Evolutionary conservation across 2,797 vertebrate species (phyloP).

Genomic region (Coregonus ussuriensis): DNA sequence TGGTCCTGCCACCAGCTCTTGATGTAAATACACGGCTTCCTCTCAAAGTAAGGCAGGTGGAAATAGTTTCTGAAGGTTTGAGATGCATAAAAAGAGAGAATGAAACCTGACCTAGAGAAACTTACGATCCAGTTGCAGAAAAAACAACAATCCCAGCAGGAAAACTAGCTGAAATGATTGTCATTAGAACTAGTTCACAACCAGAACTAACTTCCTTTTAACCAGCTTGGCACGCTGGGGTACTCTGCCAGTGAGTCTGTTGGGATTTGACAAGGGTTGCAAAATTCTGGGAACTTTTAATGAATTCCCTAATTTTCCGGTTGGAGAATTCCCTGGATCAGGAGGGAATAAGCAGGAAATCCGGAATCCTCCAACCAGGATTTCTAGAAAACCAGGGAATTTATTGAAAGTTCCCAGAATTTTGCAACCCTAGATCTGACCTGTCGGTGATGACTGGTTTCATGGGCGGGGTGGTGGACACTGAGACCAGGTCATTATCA

Average conservation of each 20-base stretch:
- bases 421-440: slow-evolving; percentile 62
- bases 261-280: no score
- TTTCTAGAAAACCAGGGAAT: no score
- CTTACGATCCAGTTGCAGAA: background rate
- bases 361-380: no score
- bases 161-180: background rate
- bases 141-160: background rate
- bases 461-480: slow-evolving; percentile 87
- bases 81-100: slow-evolving; percentile 3
- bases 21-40: slow-evolving; percentile 94
- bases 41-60: slow-evolving; percentile 93
- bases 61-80: slow-evolving; percentile 88
- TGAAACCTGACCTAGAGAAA: background rate
- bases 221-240: background rate
- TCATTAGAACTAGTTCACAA: no score
- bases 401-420: no score
- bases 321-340: no score
- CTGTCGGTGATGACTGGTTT: slow-evolving; percentile 93
- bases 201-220: background rate
- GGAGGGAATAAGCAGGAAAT: no score
- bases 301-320: no score
- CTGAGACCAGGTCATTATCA: slow-evolving; percentile 79
- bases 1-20: slow-evolving; percentile 98
- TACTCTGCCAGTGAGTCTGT: background rate
- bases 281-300: no score